A percentile compares a stretch with the other conserved stretches of the same genome.
Evolutionary conservation across 2,888 invertebrate genomes (phyloP).

Genomic region (Drosophila sordidapex): DNA sequence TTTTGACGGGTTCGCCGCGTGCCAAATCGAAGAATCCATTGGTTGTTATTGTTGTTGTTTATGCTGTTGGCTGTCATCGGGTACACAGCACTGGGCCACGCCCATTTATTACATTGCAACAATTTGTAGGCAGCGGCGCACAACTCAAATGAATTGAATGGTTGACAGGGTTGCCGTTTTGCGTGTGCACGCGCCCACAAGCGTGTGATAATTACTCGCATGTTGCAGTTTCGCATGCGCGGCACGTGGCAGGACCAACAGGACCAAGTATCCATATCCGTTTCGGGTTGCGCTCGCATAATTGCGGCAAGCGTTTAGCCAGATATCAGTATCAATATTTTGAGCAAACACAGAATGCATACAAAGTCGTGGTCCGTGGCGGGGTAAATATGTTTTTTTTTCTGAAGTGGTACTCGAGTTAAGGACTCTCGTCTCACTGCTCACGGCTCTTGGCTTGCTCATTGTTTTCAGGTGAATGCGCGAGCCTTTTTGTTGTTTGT

Average conservation of each 20-base stretch:
- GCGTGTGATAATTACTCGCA: constrained; percentile 81
- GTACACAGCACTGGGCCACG: constrained; percentile 45
- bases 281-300: constrained; percentile 63
- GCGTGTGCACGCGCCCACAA: constrained; percentile 68
- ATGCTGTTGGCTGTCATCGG: constrained; percentile 52
- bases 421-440: constrained; percentile 31
- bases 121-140: constrained; percentile 59
- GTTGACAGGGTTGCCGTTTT: constrained; percentile 35
- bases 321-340: constrained; percentile 60
- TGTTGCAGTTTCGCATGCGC: constrained; percentile 71
- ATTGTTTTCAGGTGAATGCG: constrained; percentile 70
- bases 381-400: constrained; percentile 67
- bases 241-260: constrained; percentile 69
- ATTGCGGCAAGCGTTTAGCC: constrained; percentile 71
- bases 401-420: constrained; percentile 67
- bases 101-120: constrained; percentile 71
- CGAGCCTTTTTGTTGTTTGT: constrained; percentile 55
- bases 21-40: constrained; percentile 37
- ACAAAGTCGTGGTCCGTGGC: constrained; percentile 12
- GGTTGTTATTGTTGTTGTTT: constrained; percentile 36
- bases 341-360: constrained; percentile 36
- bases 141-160: constrained; percentile 56
- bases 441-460: not conserved
- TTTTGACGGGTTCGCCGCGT: constrained; percentile 73
- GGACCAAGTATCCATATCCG: constrained; percentile 82